Conservation (phyloP, 2,888 invertebrate genomes). For the Dione juno region DNA sequence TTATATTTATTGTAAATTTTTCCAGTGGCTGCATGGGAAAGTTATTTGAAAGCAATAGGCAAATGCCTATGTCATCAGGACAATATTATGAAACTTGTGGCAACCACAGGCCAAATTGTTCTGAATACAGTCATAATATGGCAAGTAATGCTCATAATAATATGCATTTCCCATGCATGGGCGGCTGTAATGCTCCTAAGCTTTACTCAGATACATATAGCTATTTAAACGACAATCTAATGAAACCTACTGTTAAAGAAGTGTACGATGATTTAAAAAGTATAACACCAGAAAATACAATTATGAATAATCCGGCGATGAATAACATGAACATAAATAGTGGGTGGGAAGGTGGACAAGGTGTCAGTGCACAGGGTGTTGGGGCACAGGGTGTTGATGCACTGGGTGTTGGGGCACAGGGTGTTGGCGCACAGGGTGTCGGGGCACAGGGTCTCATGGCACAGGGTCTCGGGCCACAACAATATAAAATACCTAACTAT, state of each 20-base stretch:
- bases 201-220: slow-evolving; percentile 70
- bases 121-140: slow-evolving; percentile 47
- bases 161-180: slow-evolving; percentile 54
- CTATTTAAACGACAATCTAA: slow-evolving; percentile 68
- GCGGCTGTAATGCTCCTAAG: slow-evolving; percentile 64
- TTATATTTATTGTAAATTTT: slow-evolving; percentile 46
- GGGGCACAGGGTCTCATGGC: too few relatives aligned
- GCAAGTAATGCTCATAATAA: slow-evolving; percentile 49
- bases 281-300: slow-evolving; percentile 65
- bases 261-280: slow-evolving; percentile 71
- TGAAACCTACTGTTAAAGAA: slow-evolving; percentile 73
- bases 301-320: slow-evolving; percentile 64
- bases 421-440: too few relatives aligned
- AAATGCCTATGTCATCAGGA: slow-evolving; percentile 28
- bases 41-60: slow-evolving; percentile 61
- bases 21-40: slow-evolving; percentile 78
- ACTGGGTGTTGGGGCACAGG: too few relatives aligned
- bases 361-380: background rate
- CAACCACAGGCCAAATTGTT: slow-evolving; percentile 56
- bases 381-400: background rate
- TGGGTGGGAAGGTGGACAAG: background rate
- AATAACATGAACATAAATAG: slow-evolving; percentile 58
- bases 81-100: slow-evolving; percentile 50
- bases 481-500: slow-evolving; percentile 13
- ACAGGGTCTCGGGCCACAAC: background rate